Evolutionary conservation across 2,113 vertebrate species (phyloP).

Genomic region (Corynorhinus townsendii): DNA sequence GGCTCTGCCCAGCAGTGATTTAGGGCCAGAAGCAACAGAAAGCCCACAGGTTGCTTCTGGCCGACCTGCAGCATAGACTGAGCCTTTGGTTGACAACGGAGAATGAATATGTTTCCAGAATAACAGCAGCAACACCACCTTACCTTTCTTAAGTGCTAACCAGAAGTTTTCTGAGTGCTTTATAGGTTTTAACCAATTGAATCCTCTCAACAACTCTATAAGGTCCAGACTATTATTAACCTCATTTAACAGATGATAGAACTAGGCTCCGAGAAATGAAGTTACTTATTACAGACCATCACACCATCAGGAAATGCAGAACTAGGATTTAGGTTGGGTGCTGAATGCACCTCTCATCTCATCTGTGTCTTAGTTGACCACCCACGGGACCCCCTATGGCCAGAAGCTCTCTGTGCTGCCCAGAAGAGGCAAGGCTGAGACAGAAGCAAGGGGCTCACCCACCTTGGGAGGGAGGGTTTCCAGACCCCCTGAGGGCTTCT

Average conservation of each 20-base stretch:
- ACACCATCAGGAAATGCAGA: not conserved
- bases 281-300: not conserved
- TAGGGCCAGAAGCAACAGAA: not conserved
- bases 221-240: not conserved
- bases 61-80: not conserved
- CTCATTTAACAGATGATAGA: not conserved
- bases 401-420: not conserved
- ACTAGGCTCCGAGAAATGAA: not conserved
- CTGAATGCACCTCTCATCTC: not conserved
- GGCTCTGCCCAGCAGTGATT: not conserved
- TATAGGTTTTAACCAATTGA: not conserved
- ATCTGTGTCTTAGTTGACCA: not conserved
- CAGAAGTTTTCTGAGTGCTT: not conserved
- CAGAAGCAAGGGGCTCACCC: not conserved
- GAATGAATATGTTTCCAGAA: not conserved
- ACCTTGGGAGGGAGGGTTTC: not conserved
- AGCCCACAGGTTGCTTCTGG: not conserved
- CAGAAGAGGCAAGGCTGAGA: not conserved
- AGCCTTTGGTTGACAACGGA: not conserved
- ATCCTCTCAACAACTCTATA: not conserved
- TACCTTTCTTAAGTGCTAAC: not conserved
- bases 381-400: not conserved
- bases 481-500: not conserved
- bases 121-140: not conserved
- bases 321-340: not conserved